Conservation (phyloP, 2,797 vertebrate species). For the Danio aesculapii region DNA sequence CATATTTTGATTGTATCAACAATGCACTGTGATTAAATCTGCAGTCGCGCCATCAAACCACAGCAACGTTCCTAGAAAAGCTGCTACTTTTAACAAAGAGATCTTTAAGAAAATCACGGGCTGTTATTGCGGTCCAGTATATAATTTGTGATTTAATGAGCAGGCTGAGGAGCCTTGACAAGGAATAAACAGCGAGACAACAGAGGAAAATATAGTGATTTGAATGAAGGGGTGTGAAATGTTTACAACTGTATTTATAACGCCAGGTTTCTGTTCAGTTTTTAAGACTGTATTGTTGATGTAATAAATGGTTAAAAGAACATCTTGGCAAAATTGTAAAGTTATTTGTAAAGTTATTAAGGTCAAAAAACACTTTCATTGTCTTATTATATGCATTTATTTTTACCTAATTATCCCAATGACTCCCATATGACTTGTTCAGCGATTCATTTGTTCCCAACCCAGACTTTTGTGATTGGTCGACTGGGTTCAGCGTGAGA, state of each 20-base stretch:
- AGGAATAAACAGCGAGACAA: not conserved
- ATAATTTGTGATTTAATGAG: not conserved
- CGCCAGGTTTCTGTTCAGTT: not conserved
- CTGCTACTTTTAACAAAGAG: not conserved
- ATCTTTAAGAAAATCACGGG: not conserved
- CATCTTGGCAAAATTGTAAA: not conserved
- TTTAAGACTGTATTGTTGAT: not conserved
- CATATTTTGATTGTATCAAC: constrained; percentile 1
- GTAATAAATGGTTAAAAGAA: not conserved
- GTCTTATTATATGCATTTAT: too few relatives aligned
- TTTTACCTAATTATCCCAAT: too few relatives aligned
- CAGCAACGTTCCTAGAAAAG: not conserved
- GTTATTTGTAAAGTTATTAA: not conserved
- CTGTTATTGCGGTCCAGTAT: constrained; percentile 1
- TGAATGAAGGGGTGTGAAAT: not conserved
- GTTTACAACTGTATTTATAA: not conserved
- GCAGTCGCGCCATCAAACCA: not conserved
- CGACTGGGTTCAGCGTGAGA: too few relatives aligned
- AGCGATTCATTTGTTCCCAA: too few relatives aligned
- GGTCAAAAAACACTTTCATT: too few relatives aligned
- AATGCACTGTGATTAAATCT: constrained; percentile 20
- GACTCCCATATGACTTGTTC: too few relatives aligned
- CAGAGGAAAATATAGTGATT: constrained; percentile 1
- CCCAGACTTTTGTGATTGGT: too few relatives aligned
- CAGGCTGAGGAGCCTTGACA: not conserved